Percentiles rank a stretch among this genome's conserved stretches.
phyloP scores from a whole-genome alignment of 1,140 invertebrate species.

The Mactra quadrangularis region DNA sequence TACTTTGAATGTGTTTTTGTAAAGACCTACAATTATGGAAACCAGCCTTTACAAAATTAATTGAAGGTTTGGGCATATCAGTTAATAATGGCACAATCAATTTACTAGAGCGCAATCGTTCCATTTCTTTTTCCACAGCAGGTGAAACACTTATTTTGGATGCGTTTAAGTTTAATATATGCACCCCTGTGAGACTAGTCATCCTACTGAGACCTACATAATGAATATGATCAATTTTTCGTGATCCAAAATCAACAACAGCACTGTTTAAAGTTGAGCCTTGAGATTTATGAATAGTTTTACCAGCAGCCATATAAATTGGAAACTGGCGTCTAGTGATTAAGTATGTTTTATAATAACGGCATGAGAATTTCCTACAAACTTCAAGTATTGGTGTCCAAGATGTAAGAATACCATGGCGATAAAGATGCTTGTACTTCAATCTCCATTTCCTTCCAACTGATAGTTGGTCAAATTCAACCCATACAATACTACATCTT shows the following conservation, averaged over 20 bases:
- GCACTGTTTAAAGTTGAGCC: not conserved
- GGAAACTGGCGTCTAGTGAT: constrained; percentile 5
- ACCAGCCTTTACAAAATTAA: not conserved
- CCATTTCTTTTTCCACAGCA: constrained; percentile 21
- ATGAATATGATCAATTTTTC: constrained; percentile 28
- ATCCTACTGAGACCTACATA: constrained; percentile 31
- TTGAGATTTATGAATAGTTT: constrained; percentile 26
- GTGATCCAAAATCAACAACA: constrained; percentile 17
- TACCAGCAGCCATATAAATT: not conserved
- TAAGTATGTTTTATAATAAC: constrained; percentile 1
- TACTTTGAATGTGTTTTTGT: not conserved
- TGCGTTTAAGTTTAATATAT: constrained; percentile 4
- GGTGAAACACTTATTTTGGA: constrained; percentile 7
- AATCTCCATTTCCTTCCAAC: not conserved
- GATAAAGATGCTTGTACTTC: constrained; percentile 29
- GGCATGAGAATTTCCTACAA: not conserved
- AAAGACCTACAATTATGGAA: constrained; percentile 25
- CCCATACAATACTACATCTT: constrained; percentile 39
- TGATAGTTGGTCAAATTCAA: not conserved
- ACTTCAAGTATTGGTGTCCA: constrained; percentile 35
- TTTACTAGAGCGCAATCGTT: not conserved
- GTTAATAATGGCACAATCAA: not conserved
- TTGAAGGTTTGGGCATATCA: not conserved
- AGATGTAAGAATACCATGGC: not conserved
- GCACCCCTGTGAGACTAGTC: not conserved